Conservation (phyloP, 1,140 invertebrate genomes). For the Drosophila rufa region DNA sequence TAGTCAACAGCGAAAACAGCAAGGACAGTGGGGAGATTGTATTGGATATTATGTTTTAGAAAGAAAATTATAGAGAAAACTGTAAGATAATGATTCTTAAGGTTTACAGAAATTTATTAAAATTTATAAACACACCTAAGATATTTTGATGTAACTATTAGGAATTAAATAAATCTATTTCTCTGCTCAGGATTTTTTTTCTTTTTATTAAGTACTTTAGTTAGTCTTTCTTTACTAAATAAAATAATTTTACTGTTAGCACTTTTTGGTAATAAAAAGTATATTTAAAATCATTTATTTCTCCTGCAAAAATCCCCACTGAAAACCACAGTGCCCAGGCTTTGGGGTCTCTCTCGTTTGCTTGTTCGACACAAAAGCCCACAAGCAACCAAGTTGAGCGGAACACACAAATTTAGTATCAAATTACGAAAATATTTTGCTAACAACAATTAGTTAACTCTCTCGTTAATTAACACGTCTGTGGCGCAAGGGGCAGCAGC, state of each 20-base stretch:
- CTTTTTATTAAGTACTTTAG: too few species aligned
- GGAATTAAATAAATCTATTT: not conserved
- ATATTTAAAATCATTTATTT: too few species aligned
- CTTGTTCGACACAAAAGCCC: slow-evolving; percentile 71
- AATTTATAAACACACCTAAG: not conserved
- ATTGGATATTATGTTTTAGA: not conserved
- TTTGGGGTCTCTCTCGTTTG: too few species aligned
- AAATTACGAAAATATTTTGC: slow-evolving; percentile 85
- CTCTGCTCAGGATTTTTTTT: not conserved
- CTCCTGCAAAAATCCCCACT: too few species aligned
- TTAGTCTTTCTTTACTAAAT: too few species aligned
- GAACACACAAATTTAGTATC: slow-evolving; percentile 85
- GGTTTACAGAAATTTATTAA: too few species aligned
- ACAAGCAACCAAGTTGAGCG: slow-evolving; percentile 77
- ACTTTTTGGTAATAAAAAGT: too few species aligned
- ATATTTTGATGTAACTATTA: not conserved
- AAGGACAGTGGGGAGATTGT: slow-evolving; percentile 16
- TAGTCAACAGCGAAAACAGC: slow-evolving; percentile 42
- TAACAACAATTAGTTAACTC: slow-evolving; percentile 85
- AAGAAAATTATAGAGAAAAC: not conserved
- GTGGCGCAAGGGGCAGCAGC: slow-evolving; percentile 65
- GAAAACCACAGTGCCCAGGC: slow-evolving; percentile 42
- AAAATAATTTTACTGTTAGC: too few species aligned
- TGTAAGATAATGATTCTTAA: not conserved
- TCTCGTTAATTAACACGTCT: slow-evolving; percentile 85